Base-by-base conservation (phyloP, 2,888 invertebrate species). In the Lucinisca nassula region DNA sequence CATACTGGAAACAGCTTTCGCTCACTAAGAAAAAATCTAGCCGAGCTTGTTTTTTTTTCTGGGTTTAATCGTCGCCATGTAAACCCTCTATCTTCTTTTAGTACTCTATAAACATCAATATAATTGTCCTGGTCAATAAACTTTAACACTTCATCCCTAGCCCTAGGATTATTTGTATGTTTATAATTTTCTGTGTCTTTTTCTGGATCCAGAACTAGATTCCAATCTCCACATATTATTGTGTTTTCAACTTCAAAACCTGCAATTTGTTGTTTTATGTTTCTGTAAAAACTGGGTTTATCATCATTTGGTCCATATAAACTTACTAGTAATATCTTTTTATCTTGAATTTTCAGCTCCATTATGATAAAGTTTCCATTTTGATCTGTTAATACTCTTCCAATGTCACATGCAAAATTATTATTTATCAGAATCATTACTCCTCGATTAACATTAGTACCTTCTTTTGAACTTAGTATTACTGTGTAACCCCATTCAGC, bases 171-270 rank as follows among this genome's bases (percentile, higher is more conserved):
- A 35, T 67, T 67, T 30, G 35, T 67, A 35, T 67, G 32, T 35
- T 35, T 35, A 67, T 67, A 67, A 17, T 67, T 67, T 35, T 67
- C 35, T 35, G 2, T 17, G 17, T 35, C 35, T 30, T 35, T 35
- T 35, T 67, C 67, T 2, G 35, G 12, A 67, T 67, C 17, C 17
- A 67, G 17, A 10, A 6, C 10, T 8, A 67, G 35, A 21, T 67
- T 67, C 67, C 67, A 67, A 21, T 67, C 67, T 35, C 67, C 67
- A 67, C 67, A 67, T 21, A 67, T 67, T 3, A 67, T 67, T 10
- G 35, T 21, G 0, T 67, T 4, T 3, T 67, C 67, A 67, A 35
- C 35, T 32, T 21, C 67, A 35, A 67, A 67, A 21, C 35, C 67
- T 6, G 32, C 17, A 30, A 67, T 14, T 35, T 67, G 32, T 12